Evolutionary conservation across 2,113 vertebrate species (phyloP), one percentile per base, ranked within the genome.

Genomic region (Dipodomys ordii): DNA sequence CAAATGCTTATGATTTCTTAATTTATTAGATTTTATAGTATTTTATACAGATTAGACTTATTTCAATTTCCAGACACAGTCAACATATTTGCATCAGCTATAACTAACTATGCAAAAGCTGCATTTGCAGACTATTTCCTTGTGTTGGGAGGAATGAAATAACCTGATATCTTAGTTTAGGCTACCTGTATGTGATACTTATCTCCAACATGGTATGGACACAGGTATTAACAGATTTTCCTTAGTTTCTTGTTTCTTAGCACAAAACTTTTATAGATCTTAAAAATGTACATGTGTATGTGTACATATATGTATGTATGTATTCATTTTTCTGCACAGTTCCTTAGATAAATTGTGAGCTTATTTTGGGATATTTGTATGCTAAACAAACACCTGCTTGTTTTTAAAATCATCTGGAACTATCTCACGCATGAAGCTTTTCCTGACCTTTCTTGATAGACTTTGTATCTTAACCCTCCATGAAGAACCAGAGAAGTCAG

Each of bases 21-120:
- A 35, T 28, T 79, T 90, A 67, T 94, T 88, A 64, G 18, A 44
- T 44, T 76, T 25, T 69, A 19, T 74, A 72, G 35, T 95, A 9
- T 39, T 91, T 76, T 78, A 64, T 60, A 5, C 57, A 87, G 20
- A 39, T 19, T 73, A 64, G 62, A 3, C 23, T 27, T 91, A 39
- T 44, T 87, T 96, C 15, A 49, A 35, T n/a, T 84, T 25, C 8
- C 3, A 80, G 18, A 65, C 19, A 83, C 6, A 84, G 23, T 15
- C 1, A 57, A 67, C 87, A n/a, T 64, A 83, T 74, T 91, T 89
- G 1, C 25, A 57, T 67, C 39, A 20, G 3, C 88, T 49, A 85
- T 32, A 35, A 76, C 74, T 82, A 73, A 39, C 92, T 88, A 83
- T 15, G 46, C 7, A 86, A 16, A 79, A 73, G 30, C 1, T 62